phyloP scores from a whole-genome alignment of 2,888 invertebrate species.

The Lepidocyrtinus sp. region DNA sequence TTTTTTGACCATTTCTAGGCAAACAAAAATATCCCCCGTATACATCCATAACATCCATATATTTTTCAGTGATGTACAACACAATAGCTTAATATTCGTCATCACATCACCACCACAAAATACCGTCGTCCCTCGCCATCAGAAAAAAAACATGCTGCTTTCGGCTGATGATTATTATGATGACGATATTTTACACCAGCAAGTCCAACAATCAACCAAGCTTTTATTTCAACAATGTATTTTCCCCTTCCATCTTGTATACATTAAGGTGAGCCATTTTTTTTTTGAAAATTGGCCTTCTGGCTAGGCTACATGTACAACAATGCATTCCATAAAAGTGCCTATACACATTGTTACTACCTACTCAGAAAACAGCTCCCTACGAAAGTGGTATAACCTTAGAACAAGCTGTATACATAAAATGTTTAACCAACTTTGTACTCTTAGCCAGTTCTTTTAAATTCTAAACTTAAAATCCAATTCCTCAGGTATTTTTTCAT shows the following conservation, averaged over 20 bases:
- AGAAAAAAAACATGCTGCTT: background rate
- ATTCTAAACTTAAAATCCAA: background rate
- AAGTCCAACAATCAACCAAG: background rate
- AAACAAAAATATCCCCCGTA: background rate
- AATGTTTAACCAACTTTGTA: background rate
- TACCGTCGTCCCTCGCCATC: slow-evolving; percentile 11
- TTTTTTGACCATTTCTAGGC: slow-evolving; percentile 54
- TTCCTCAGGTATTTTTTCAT: slow-evolving; percentile 31
- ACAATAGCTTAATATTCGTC: background rate
- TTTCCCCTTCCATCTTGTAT: background rate
- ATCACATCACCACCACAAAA: background rate
- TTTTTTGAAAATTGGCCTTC: slow-evolving; percentile 31
- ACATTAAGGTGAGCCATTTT: slow-evolving; percentile 12
- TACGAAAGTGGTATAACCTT: slow-evolving; percentile 10
- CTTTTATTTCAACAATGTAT: background rate
- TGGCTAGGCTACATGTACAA: slow-evolving; percentile 30
- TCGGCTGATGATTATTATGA: slow-evolving; percentile 17
- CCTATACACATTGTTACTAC: slow-evolving; percentile 10
- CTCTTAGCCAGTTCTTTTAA: background rate
- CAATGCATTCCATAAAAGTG: slow-evolving; percentile 28
- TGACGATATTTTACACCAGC: background rate
- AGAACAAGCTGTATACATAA: background rate
- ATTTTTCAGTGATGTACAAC: background rate
- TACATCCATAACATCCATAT: background rate
- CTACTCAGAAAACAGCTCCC: background rate